Base-by-base conservation (phyloP, 2,888 invertebrate genomes). In the Gortyna flavago region DNA sequence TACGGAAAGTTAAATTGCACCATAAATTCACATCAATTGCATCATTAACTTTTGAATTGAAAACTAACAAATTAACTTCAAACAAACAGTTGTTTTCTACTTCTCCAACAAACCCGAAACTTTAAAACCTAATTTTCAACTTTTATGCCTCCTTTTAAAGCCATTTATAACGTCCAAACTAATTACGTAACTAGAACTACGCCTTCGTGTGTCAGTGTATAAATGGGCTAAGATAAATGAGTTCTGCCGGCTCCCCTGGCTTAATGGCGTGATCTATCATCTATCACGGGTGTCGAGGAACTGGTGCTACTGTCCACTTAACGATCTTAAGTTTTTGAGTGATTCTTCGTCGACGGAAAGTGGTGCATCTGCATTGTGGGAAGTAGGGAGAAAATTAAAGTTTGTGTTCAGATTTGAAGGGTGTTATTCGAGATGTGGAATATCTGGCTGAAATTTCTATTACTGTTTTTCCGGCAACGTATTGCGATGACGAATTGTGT, bases 201-300 rank as follows among this genome's bases (percentile, higher is more conserved):
- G 75, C 79, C 78, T 78, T 69, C 71, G 77, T 83, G 81, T 85
- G 87, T 89, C 89, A 87, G 79, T 85, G 71, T 88, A 85, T 89
- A 89, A 87, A 89, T 89, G 87, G 88, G 88, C 76, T 80, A 83
- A 89, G 88, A 89, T 88, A 87, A 88, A 88, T 83, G 87, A 86
- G 88, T 71, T 80, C 86, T 85, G 80, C 80, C 62, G 76, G 77
- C 70, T 81, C 84, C 84, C 85, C 67, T 70, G 65, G 85, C 88
- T 84, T 88, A 89, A 89, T 89, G 87, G 83, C 73, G 80, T 77
- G 85, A 89, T 89, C 84, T 80, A 89, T 88, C 89, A 88, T 88
- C 85, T 80, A 88, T 84, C 76, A 81, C 67, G 61, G 68, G 68
- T 85, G 84, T 87, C 72, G 62, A 67, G 80, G 64, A 83, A 75